Percentiles rank a stretch among this genome's conserved stretches.
Conservation (phyloP, 2,888 invertebrate genomes). For the Lasioglossum calceatum region DNA sequence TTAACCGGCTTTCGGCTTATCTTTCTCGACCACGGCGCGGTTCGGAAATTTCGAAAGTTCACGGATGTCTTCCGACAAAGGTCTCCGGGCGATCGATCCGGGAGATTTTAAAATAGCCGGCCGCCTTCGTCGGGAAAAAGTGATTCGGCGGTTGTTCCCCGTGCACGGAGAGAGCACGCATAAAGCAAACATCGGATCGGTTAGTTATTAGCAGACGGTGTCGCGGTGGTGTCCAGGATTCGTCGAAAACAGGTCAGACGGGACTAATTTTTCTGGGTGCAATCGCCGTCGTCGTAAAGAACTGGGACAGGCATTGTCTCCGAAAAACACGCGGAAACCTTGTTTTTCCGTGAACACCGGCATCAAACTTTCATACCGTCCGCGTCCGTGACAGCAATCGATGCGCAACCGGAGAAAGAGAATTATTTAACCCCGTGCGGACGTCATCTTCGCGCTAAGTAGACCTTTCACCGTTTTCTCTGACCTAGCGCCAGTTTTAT, state of each 20-base stretch:
- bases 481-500: background rate
- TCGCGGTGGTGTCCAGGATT: background rate
- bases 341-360: background rate
- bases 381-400: background rate
- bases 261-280: background rate
- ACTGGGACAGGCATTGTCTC: background rate
- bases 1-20: constrained; percentile 1
- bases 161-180: background rate
- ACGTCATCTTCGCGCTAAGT: background rate
- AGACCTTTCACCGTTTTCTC: background rate
- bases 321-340: background rate
- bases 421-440: background rate
- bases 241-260: background rate
- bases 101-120: constrained; percentile 1
- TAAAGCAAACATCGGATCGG: background rate
- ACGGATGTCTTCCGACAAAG: constrained; percentile 8
- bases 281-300: background rate
- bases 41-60: constrained; percentile 2
- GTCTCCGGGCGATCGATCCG: background rate
- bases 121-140: background rate
- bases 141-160: background rate
- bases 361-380: constrained; percentile 3
- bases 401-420: background rate
- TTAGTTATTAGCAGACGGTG: background rate
- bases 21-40: background rate